These are phyloP conservation scores for Diploptera punctata DNA, from an alignment of 2,888 invertebrate genomes.

Conservation along the genomic window DNA sequence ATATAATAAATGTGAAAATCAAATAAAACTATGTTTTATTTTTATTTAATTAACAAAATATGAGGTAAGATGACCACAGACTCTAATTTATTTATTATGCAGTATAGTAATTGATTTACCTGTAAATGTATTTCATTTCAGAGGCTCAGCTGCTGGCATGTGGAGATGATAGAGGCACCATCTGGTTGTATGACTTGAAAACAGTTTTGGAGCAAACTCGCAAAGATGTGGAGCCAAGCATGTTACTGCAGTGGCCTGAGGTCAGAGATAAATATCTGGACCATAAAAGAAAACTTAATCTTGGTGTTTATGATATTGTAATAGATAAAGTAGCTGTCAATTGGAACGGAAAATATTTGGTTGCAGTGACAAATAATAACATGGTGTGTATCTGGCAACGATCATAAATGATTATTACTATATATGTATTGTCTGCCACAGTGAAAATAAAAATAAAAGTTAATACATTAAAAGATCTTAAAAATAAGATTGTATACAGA, in stretches of 20 bases:
- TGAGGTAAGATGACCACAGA: too few species aligned
- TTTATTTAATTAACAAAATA: too few species aligned
- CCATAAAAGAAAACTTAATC: slow-evolving; percentile 49
- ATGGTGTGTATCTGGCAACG: slow-evolving; percentile 52
- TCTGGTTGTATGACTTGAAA: slow-evolving; percentile 50
- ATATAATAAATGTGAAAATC: too few species aligned
- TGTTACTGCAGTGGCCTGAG: slow-evolving; percentile 49
- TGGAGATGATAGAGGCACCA: slow-evolving; percentile 51
- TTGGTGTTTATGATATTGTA: slow-evolving; percentile 51
- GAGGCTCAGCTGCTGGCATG: slow-evolving; percentile 49
- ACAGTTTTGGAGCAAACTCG: not conserved
- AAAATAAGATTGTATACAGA: too few species aligned
- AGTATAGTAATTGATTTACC: too few species aligned
- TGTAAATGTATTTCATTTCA: too few species aligned
- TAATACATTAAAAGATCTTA: too few species aligned
- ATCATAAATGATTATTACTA: not conserved
- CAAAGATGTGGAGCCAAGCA: slow-evolving; percentile 43
- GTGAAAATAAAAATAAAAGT: too few species aligned
- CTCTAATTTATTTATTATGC: too few species aligned
- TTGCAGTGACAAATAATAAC: slow-evolving; percentile 52
- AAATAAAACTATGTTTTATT: too few species aligned
- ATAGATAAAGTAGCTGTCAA: slow-evolving; percentile 50
- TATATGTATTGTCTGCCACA: not conserved
- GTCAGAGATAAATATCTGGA: slow-evolving; percentile 46
- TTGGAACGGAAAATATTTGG: slow-evolving; percentile 47